A percentile compares a stretch with the other conserved stretches of the same genome.
Conservation (phyloP, 2,113 vertebrate genomes). For the Urocynchramus pylzowi region DNA sequence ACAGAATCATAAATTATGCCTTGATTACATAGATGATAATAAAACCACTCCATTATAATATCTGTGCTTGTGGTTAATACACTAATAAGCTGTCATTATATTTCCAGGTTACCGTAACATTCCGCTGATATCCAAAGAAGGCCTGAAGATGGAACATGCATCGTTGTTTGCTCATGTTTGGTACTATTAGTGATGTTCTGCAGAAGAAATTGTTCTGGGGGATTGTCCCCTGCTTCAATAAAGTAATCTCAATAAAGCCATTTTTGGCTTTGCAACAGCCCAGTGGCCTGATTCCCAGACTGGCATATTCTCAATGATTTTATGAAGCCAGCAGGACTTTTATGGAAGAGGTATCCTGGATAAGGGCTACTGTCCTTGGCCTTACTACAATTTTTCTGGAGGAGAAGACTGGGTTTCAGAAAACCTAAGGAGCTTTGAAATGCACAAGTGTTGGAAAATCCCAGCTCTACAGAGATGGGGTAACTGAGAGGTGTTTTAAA, state of each 20-base stretch:
- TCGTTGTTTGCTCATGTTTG: constrained; percentile 81
- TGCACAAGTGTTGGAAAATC: background rate
- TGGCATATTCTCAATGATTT: background rate
- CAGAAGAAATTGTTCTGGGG: background rate
- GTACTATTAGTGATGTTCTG: constrained; percentile 33
- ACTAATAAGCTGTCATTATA: background rate
- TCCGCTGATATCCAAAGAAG: constrained; percentile 74
- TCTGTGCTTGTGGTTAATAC: background rate
- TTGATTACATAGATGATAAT: background rate
- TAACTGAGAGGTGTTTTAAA: background rate
- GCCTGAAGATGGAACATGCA: constrained; percentile 75
- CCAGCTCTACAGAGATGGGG: background rate
- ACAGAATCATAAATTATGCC: background rate
- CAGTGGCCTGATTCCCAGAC: background rate
- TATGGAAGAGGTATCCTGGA: background rate
- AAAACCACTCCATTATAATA: background rate
- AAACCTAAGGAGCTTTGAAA: background rate
- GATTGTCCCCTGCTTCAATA: constrained; percentile 41
- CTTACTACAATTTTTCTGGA: background rate
- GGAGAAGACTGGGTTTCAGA: background rate
- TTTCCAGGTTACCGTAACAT: constrained; percentile 82
- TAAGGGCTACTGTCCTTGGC: background rate
- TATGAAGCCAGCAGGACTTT: background rate
- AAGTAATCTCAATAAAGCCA: too few species aligned
- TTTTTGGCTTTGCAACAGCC: background rate